phyloP scores from a whole-genome alignment of 1,140 invertebrate genomes.

The Lepidostoma basale region DNA sequence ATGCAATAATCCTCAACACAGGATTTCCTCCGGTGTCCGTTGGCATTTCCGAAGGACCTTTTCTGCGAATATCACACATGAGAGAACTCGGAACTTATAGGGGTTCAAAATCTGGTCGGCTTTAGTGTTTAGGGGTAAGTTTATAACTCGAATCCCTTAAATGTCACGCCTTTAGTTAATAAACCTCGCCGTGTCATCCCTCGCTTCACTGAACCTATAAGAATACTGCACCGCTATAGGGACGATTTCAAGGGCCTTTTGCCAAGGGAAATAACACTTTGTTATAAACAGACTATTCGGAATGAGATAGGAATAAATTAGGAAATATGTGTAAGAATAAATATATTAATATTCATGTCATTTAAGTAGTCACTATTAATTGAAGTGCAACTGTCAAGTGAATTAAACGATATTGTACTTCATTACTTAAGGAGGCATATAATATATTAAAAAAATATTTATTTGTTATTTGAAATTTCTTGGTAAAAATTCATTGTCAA shows the following conservation, averaged over 20 bases:
- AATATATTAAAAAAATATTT: no score
- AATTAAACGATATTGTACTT: no score
- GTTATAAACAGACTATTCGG: no score
- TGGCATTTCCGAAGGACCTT: slow-evolving; percentile 1
- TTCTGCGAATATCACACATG: slow-evolving; percentile 15
- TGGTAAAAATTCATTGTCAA: no score
- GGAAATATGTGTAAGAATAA: no score
- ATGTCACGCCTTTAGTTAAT: slow-evolving; percentile 42
- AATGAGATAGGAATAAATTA: no score
- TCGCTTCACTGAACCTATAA: slow-evolving; percentile 11
- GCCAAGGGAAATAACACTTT: not conserved
- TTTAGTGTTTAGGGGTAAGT: slow-evolving; percentile 40
- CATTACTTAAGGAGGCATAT: no score
- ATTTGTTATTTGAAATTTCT: no score
- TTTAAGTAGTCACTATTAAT: no score
- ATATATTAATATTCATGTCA: no score
- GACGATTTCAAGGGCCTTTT: not conserved
- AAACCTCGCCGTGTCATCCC: slow-evolving; percentile 18
- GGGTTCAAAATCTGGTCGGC: slow-evolving; percentile 28
- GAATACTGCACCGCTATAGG: not conserved
- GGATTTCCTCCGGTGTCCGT: not conserved
- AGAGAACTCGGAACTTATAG: not conserved
- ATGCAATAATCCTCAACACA: no score
- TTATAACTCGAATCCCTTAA: slow-evolving; percentile 21
- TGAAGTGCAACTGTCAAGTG: no score